These are phyloP conservation scores for Tolypeutes matacus DNA, from an alignment of 2,797 vertebrate genomes.

Conservation along the genomic window DNA sequence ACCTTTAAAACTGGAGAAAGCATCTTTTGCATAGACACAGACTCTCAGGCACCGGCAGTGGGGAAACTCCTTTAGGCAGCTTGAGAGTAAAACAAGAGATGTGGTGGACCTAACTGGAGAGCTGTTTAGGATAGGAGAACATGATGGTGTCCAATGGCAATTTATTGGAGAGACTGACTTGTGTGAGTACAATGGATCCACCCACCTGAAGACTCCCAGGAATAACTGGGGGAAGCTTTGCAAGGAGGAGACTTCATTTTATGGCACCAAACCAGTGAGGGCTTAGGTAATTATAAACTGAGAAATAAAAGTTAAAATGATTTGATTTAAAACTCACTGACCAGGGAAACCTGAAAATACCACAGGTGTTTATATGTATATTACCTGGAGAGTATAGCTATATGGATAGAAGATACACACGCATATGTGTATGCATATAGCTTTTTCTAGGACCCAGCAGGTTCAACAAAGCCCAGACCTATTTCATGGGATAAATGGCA, in stretches of 20 bases:
- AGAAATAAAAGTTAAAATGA: conserved; percentile 18
- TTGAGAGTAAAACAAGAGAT: background rate
- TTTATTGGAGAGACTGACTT: background rate
- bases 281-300: background rate
- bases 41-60: background rate
- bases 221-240: background rate
- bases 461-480: background rate
- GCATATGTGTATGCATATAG: background rate
- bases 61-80: background rate
- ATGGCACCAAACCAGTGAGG: background rate
- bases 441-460: background rate
- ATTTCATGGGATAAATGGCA: background rate
- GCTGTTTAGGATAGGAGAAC: background rate
- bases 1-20: background rate
- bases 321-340: background rate
- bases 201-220: background rate
- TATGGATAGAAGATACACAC: background rate
- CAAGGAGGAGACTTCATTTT: background rate
- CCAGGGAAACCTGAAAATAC: background rate
- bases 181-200: background rate
- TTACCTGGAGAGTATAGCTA: background rate
- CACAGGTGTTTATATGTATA: background rate
- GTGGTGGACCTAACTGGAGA: background rate
- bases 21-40: background rate
- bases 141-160: background rate